These are phyloP conservation scores for Brenthis ino DNA, from an alignment of 2,888 invertebrate species.

Conservation along the genomic window DNA sequence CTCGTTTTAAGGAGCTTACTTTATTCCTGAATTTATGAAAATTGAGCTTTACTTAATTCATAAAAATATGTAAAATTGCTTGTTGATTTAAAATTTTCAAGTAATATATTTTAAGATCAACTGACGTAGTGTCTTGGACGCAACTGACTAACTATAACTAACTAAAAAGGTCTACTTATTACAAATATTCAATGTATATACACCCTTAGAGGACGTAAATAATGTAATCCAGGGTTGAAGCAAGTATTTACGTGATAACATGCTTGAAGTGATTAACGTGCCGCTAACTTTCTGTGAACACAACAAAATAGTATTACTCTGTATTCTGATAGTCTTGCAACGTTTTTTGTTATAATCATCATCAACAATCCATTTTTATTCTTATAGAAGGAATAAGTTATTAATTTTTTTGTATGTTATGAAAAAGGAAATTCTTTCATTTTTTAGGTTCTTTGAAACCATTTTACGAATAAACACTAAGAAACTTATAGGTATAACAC, in stretches of 20 bases:
- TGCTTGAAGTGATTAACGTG: conserved; percentile 11
- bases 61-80: too few species aligned
- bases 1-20: too few species aligned
- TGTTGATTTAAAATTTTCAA: too few species aligned
- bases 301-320: background rate
- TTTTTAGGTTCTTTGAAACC: too few species aligned
- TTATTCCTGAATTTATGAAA: too few species aligned
- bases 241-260: conserved; percentile 16
- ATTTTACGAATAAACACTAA: too few species aligned
- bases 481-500: too few species aligned
- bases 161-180: background rate
- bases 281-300: conserved; percentile 10
- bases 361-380: background rate
- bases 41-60: too few species aligned
- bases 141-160: background rate
- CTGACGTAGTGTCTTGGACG: background rate
- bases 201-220: conserved; percentile 5
- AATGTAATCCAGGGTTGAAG: conserved; percentile 6
- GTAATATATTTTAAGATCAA: too few species aligned
- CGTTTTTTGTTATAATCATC: background rate
- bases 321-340: background rate
- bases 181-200: background rate
- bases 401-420: too few species aligned
- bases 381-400: too few species aligned
- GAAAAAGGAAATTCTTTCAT: too few species aligned